A percentile compares a stretch with the other conserved stretches of the same genome.
Evolutionary conservation across 2,888 invertebrate genomes (phyloP).

Genomic region (Quadroppia sp.): DNA sequence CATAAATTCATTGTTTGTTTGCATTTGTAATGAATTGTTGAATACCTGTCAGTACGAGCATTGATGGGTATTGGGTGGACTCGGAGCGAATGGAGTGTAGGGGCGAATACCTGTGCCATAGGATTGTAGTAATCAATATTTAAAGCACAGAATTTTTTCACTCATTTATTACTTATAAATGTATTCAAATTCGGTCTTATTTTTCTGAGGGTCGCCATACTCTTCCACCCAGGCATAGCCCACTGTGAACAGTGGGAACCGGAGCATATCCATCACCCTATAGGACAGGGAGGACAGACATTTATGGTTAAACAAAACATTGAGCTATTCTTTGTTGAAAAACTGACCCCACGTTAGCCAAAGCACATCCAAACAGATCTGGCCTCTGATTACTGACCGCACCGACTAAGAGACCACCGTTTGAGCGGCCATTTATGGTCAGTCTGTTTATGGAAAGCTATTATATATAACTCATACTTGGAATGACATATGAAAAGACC

Average conservation of each 20-base stretch:
- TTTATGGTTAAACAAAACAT: neutral
- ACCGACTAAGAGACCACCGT: conserved; percentile 38
- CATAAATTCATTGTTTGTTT: neutral
- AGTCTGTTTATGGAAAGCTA: neutral
- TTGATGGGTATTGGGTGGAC: conserved; percentile 54
- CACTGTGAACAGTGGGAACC: conserved; percentile 38
- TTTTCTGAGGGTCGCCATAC: conserved; percentile 34
- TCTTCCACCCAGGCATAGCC: conserved; percentile 41
- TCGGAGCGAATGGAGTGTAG: conserved; percentile 54
- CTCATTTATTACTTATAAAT: conserved; percentile 45
- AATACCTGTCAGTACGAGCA: conserved; percentile 53
- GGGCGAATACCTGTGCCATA: conserved; percentile 53
- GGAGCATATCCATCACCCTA: conserved; percentile 41
- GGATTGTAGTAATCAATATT: neutral
- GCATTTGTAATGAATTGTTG: neutral
- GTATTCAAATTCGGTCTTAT: conserved; percentile 32
- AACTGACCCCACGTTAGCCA: conserved; percentile 39
- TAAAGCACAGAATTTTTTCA: neutral
- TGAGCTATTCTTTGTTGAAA: neutral
- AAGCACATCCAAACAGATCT: conserved; percentile 31
- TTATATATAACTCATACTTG: neutral
- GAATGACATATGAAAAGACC: neutral
- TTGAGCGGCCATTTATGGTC: conserved; percentile 39
- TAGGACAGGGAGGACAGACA: neutral
- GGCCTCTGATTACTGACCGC: conserved; percentile 32